phyloP scores from a whole-genome alignment of 2,888 invertebrate genomes.

The Eremobia ochroleuca region DNA sequence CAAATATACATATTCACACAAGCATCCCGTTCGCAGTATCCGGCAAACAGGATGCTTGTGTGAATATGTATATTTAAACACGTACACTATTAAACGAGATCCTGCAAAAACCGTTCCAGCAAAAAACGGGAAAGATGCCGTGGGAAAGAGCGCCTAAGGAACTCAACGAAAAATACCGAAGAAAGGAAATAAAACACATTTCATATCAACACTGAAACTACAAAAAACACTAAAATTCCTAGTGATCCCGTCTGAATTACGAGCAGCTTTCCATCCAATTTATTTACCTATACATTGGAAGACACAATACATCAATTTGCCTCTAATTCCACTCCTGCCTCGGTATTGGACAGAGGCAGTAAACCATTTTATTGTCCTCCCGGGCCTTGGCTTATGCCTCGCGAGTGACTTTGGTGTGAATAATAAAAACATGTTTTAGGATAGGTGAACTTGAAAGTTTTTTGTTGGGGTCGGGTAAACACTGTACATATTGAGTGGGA shows the following conservation, averaged over 20 bases:
- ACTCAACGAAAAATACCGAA: background rate
- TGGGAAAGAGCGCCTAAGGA: no score
- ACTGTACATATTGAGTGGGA: slow-evolving; percentile 6
- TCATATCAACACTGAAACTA: background rate
- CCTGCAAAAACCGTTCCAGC: no score
- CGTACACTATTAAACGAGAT: no score
- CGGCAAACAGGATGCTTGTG: no score
- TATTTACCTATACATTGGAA: slow-evolving; percentile 42
- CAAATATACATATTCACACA: no score
- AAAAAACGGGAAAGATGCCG: no score
- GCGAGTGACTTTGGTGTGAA: slow-evolving; percentile 40
- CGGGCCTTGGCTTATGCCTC: slow-evolving; percentile 36
- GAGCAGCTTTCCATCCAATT: slow-evolving; percentile 12
- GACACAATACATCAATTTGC: slow-evolving; percentile 62
- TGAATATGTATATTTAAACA: no score
- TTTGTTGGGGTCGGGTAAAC: background rate
- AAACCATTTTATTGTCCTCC: slow-evolving; percentile 68
- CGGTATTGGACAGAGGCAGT: slow-evolving; percentile 65
- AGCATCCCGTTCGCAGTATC: no score
- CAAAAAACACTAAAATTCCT: background rate
- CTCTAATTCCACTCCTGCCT: slow-evolving; percentile 51
- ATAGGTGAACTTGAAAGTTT: background rate
- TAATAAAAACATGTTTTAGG: slow-evolving; percentile 44
- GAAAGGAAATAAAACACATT: background rate
- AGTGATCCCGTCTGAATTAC: slow-evolving; percentile 19